Conservation (phyloP, 2,888 invertebrate genomes). For the Apodemia hepburni region DNA sequence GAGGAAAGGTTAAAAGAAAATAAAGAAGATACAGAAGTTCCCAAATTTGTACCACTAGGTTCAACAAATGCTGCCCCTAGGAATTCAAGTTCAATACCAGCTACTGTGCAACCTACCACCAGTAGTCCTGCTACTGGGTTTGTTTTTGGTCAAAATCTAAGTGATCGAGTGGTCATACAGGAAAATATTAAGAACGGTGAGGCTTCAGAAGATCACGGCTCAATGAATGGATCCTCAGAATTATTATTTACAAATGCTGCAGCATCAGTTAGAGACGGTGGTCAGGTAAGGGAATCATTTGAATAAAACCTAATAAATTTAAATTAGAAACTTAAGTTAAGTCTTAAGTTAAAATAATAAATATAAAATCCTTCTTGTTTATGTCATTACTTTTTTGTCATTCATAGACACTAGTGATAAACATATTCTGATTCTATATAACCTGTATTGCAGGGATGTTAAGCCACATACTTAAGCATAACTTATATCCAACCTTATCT, state of each 20-base stretch:
- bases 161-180: constrained; percentile 88
- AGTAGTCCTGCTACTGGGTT: constrained; percentile 82
- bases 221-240: constrained; percentile 82
- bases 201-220: constrained; percentile 56
- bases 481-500: too few species aligned
- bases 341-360: too few species aligned
- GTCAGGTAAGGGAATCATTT: constrained; percentile 44
- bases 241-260: constrained; percentile 88
- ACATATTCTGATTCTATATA: too few species aligned
- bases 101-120: constrained; percentile 50
- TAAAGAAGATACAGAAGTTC: constrained; percentile 53
- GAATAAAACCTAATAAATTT: not conserved
- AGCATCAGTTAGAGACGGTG: constrained; percentile 73
- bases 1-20: constrained; percentile 49
- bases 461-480: too few species aligned
- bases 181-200: constrained; percentile 77
- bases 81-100: constrained; percentile 74
- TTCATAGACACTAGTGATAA: too few species aligned
- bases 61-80: constrained; percentile 53
- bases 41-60: constrained; percentile 73
- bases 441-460: too few species aligned
- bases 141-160: constrained; percentile 95
- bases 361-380: too few species aligned
- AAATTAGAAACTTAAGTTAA: not conserved
- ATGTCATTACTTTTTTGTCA: too few species aligned